Conservation (phyloP, 2,797 vertebrate species). For the Cirrhinus mrigala region DNA sequence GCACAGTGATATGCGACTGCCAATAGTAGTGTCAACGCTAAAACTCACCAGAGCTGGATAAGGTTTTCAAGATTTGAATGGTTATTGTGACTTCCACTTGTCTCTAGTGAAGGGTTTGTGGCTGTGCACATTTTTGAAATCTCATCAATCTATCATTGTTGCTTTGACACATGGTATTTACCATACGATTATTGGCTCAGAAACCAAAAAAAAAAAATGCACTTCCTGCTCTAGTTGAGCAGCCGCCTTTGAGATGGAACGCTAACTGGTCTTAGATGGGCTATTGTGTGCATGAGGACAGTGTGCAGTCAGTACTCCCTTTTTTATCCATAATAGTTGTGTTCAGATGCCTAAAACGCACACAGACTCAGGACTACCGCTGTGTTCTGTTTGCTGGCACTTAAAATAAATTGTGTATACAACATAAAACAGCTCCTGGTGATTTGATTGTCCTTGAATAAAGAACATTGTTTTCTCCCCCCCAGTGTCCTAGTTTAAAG, state of each 20-base stretch:
- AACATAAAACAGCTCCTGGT: slow-evolving; percentile 38
- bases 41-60: neutral
- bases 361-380: neutral
- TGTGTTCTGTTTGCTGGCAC: slow-evolving; percentile 3
- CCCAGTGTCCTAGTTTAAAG: slow-evolving; percentile 18
- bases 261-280: neutral
- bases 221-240: neutral
- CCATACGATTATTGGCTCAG: neutral
- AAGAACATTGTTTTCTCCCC: slow-evolving; percentile 5
- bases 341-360: neutral
- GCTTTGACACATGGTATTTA: neutral
- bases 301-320: neutral
- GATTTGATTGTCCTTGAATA: slow-evolving; percentile 47
- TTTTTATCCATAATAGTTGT: neutral
- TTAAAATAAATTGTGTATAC: slow-evolving; percentile 17
- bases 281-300: neutral
- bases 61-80: neutral
- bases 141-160: neutral
- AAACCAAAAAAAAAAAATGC: neutral
- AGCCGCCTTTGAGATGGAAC: neutral
- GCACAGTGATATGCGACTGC: neutral
- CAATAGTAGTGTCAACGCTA: too few species aligned
- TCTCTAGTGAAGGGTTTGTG: neutral
- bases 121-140: neutral
- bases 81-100: neutral